A percentile compares a stretch with the other conserved stretches of the same genome.
phyloP scores from a whole-genome alignment of 2,797 vertebrate species.

The Acridotheres tristis region DNA sequence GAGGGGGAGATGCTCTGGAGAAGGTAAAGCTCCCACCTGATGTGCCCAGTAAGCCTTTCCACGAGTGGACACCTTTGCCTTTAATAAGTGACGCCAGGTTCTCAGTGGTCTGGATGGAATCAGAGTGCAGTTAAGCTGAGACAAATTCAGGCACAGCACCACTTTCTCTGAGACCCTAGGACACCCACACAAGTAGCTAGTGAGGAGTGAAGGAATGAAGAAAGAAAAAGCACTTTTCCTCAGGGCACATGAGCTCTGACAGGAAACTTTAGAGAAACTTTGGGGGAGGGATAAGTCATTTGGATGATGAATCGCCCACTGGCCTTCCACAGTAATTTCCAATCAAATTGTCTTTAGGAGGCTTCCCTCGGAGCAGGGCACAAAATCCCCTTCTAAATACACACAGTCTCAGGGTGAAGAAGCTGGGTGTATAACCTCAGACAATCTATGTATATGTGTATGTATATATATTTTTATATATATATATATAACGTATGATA shows the following conservation, averaged over 20 bases:
- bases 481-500: neutral
- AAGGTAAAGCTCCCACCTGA: neutral
- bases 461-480: too few species aligned
- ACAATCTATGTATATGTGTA: neutral
- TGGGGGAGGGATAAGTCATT: slow-evolving; percentile 45
- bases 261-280: slow-evolving; percentile 50
- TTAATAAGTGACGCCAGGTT: neutral
- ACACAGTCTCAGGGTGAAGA: neutral
- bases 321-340: slow-evolving; percentile 1
- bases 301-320: slow-evolving; percentile 19
- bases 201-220: slow-evolving; percentile 26
- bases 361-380: neutral
- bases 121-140: neutral
- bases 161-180: slow-evolving; percentile 24
- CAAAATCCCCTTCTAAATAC: slow-evolving; percentile 19
- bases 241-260: slow-evolving; percentile 30
- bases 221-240: slow-evolving; percentile 51
- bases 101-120: neutral
- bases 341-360: slow-evolving; percentile 19
- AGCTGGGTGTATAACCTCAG: accelerated
- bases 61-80: neutral
- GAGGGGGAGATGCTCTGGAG: neutral
- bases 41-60: neutral
- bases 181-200: slow-evolving; percentile 28
- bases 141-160: neutral